These are phyloP conservation scores for Mormyrus iriodes DNA, from an alignment of 2,113 vertebrate genomes.

Conservation along the genomic window DNA sequence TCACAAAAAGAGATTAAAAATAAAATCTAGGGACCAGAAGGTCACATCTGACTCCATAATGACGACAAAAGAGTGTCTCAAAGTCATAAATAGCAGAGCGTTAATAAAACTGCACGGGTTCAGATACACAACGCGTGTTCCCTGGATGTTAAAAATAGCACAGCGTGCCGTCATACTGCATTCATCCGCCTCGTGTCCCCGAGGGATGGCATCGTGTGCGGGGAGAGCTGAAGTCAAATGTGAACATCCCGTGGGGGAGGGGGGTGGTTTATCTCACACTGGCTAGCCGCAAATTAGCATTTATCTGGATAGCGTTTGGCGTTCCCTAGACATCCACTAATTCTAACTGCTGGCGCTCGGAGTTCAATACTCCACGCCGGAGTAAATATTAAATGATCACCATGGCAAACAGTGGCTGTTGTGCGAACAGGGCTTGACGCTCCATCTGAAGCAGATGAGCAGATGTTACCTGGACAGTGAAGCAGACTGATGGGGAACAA, in stretches of 20 bases:
- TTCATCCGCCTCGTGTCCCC: slow-evolving; percentile 18
- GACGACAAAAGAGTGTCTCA: slow-evolving; percentile 18
- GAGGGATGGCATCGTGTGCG: neutral
- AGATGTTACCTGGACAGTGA: neutral
- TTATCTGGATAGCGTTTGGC: neutral
- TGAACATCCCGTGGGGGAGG: neutral
- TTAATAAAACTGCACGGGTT: neutral
- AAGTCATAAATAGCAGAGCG: neutral
- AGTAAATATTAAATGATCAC: neutral
- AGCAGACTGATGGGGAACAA: neutral
- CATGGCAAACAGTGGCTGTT: neutral
- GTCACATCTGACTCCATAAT: slow-evolving; percentile 21
- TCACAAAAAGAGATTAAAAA: neutral
- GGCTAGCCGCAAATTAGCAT: neutral
- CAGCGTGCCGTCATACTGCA: slow-evolving; percentile 32
- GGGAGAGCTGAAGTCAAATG: neutral
- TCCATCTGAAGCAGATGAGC: neutral
- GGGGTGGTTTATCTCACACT: slow-evolving; percentile 22
- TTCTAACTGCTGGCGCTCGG: neutral
- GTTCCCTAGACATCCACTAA: neutral
- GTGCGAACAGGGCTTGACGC: neutral
- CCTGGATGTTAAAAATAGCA: slow-evolving; percentile 39
- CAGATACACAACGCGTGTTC: neutral
- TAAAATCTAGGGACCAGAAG: neutral
- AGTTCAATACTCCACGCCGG: neutral